These are phyloP conservation scores for Phortica magna DNA, from an alignment of 2,888 invertebrate genomes.

Conservation along the genomic window DNA sequence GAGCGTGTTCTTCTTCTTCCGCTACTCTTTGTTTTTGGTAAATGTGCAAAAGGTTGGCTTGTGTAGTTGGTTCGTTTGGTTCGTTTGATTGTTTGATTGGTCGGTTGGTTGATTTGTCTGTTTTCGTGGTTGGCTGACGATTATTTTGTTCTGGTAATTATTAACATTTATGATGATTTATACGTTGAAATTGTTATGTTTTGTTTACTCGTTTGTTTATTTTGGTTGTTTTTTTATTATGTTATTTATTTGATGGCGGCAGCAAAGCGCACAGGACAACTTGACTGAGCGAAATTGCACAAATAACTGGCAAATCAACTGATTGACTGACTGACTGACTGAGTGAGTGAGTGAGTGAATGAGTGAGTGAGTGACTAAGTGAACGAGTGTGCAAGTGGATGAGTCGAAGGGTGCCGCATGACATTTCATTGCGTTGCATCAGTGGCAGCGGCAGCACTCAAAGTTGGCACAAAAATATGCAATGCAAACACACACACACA, in stretches of 20 bases:
- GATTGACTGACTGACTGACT: neutral
- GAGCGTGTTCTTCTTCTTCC: conserved; percentile 21
- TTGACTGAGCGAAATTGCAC: conserved; percentile 70
- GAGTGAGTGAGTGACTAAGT: neutral
- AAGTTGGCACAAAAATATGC: conserved; percentile 14
- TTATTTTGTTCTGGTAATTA: no score
- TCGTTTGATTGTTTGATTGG: conserved; percentile 45
- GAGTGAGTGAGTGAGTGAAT: conserved; percentile 11
- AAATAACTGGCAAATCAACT: conserved; percentile 61
- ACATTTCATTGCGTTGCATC: neutral
- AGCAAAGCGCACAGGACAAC: conserved; percentile 57
- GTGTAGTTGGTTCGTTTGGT: conserved; percentile 40
- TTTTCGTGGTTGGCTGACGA: neutral
- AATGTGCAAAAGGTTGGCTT: neutral
- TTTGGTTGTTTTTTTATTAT: conserved; percentile 1
- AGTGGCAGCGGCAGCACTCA: neutral
- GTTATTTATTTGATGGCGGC: conserved; percentile 37
- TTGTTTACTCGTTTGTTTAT: conserved; percentile 1
- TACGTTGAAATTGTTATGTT: neutral
- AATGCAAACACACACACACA: conserved; percentile 15
- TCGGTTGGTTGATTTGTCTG: conserved; percentile 43
- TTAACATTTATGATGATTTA: neutral
- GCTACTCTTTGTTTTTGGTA: conserved; percentile 6
- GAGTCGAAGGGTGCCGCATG: conserved; percentile 23
- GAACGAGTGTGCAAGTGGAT: neutral